A percentile compares a stretch with the other conserved stretches of the same genome.
Evolutionary conservation across 2,888 invertebrate species (phyloP).

Genomic region (Masnerella sp.): DNA sequence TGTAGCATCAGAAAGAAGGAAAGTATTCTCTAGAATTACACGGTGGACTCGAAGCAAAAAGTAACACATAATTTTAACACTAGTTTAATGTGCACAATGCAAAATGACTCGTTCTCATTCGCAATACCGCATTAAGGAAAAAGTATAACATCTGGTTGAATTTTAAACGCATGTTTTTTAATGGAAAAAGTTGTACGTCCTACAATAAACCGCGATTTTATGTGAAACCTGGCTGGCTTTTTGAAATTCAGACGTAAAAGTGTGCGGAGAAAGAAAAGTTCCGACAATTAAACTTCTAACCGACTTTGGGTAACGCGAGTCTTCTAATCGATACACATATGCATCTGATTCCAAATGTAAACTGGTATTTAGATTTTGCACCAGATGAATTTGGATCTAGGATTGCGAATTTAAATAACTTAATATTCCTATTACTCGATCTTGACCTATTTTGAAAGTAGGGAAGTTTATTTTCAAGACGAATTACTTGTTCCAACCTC

Average conservation of each 20-base stretch:
- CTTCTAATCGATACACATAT: slow-evolving; percentile 4
- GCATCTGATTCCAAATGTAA: slow-evolving; percentile 30
- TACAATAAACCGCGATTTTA: too few species aligned
- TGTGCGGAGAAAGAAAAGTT: not conserved
- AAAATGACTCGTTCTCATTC: slow-evolving; percentile 16
- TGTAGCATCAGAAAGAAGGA: not conserved
- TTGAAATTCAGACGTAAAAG: too few species aligned
- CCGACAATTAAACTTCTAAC: slow-evolving; percentile 1
- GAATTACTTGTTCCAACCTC: slow-evolving; percentile 23
- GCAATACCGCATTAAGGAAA: slow-evolving; percentile 18
- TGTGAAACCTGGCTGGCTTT: too few species aligned
- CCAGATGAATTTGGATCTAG: slow-evolving; percentile 43
- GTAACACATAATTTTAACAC: slow-evolving; percentile 3
- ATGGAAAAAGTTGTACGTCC: slow-evolving; percentile 3
- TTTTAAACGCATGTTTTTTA: slow-evolving; percentile 7
- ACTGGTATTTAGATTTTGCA: slow-evolving; percentile 31
- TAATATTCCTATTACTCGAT: slow-evolving; percentile 40
- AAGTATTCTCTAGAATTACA: slow-evolving; percentile 1
- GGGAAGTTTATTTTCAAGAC: slow-evolving; percentile 19
- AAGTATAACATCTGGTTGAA: slow-evolving; percentile 14
- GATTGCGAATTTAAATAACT: slow-evolving; percentile 43
- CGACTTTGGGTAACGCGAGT: not conserved
- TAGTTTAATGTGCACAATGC: slow-evolving; percentile 21
- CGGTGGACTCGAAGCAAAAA: slow-evolving; percentile 3
- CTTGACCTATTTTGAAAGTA: slow-evolving; percentile 40